Percentiles rank a stretch among this genome's conserved stretches.
Conservation (phyloP, 2,113 vertebrate genomes). For the Zeus faber region DNA sequence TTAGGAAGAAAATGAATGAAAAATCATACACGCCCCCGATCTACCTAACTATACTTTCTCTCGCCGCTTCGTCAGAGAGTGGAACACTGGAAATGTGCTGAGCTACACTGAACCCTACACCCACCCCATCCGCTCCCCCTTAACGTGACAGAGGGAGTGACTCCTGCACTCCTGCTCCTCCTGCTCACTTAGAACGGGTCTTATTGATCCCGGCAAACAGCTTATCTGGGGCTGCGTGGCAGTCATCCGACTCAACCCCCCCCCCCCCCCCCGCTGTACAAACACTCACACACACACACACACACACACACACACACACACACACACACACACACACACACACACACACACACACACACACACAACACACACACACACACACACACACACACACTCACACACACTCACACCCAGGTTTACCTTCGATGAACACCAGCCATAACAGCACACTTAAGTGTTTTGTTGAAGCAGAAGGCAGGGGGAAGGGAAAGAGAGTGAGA, state of each 20-base stretch:
- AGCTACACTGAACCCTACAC: no score
- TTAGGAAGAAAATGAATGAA: no score
- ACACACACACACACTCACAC: slow-evolving; percentile 12
- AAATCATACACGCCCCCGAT: no score
- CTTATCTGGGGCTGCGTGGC: not conserved
- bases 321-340: slow-evolving; percentile 5
- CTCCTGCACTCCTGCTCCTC: no score
- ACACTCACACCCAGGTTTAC: slow-evolving; percentile 60
- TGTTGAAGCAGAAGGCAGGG: slow-evolving; percentile 55
- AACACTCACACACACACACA: slow-evolving; percentile 7
- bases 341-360: slow-evolving; percentile 13
- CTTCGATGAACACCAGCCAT: slow-evolving; percentile 54
- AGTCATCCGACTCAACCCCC: slow-evolving; percentile 39
- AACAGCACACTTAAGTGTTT: slow-evolving; percentile 70
- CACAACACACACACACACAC: slow-evolving; percentile 11
- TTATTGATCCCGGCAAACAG: not conserved
- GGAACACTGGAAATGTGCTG: no score
- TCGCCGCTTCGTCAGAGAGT: no score
- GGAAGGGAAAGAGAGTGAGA: not conserved
- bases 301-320: slow-evolving; percentile 5
- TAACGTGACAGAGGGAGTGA: no score
- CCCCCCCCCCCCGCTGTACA: slow-evolving; percentile 34
- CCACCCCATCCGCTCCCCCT: no score
- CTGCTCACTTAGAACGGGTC: not conserved
- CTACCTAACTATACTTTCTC: no score